Base-by-base conservation (phyloP, 2,113 vertebrate species). In the Pelodiscus sinensis region DNA sequence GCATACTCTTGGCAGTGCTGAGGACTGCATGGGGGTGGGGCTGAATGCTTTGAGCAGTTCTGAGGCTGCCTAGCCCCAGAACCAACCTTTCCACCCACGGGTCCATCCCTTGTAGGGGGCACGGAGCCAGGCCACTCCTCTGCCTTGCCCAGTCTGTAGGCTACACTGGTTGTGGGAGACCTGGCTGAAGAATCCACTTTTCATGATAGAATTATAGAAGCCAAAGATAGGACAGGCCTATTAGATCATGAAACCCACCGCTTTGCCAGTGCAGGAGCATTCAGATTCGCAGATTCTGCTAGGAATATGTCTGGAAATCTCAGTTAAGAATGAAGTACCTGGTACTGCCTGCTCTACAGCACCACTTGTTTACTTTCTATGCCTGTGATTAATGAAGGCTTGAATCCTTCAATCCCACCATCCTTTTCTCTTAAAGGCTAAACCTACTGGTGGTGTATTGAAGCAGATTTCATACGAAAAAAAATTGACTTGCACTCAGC, bases 321-420 rank as follows among this genome's bases (percentile, higher is more conserved):
- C 62, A n/a, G 29, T 62, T 29, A 31, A 73, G 10, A n/a, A 21
- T 73, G 71, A 73, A 73, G n/a, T 24, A 19, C 21, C 71, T 73
- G 71, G 19, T 38, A 24, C 19, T 38, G 18, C 11, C 35, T 38
- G 19, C 9, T 73, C 18, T 35, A 38, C 38, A 38, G 21, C 5
- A 24, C 9, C 38, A 35, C 35, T 73, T n/a, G 10, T 38, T 9
- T 4, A 2, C 12, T 4, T 1, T 7, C 0, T 60, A 84, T 68
- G n/a, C 9, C 35, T 12, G 19, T 22, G 21, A 24, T 13, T 73
- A 22, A 44, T 11, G 12, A 73, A 38, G 71, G 21, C 22, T 38
- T 35, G 19, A 73, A 22, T 38, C 21, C 83, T 71, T 90, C 5
- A 77, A 29, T 77, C 2, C 60, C 0, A 38, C 60, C 84, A 11